phyloP scores from a whole-genome alignment of 2,888 invertebrate species.

The Encarsia formosa region DNA sequence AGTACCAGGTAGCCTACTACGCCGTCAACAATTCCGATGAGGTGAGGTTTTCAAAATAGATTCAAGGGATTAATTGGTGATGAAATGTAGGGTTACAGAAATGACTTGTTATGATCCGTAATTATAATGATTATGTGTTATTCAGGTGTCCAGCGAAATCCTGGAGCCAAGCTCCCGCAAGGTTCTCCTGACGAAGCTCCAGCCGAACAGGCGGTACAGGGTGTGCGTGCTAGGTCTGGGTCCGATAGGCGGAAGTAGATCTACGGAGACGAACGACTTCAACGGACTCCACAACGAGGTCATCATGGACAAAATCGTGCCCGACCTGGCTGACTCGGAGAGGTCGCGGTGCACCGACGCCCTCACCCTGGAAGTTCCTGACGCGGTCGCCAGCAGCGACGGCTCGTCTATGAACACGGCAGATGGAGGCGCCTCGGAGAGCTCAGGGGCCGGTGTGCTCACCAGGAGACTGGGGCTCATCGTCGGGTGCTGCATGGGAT shows the following conservation, averaged over 20 bases:
- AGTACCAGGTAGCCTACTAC: conserved; percentile 82
- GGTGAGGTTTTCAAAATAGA: too few relatives aligned
- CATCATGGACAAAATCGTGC: conserved; percentile 49
- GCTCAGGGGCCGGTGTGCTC: conserved; percentile 54
- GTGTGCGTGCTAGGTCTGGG: conserved; percentile 86
- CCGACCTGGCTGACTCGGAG: conserved; percentile 65
- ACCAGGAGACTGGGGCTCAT: conserved; percentile 79
- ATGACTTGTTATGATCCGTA: too few relatives aligned
- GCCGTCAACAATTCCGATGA: conserved; percentile 54
- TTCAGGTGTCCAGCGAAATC: conserved; percentile 70
- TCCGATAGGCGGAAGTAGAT: conserved; percentile 58
- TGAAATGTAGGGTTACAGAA: too few relatives aligned
- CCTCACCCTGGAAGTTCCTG: conserved; percentile 68
- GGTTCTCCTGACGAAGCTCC: conserved; percentile 69
- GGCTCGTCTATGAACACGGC: conserved; percentile 49
- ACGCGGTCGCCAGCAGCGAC: conserved; percentile 49
- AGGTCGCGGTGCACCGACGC: conserved; percentile 75
- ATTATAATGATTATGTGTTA: too few relatives aligned
- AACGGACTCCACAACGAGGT: conserved; percentile 48
- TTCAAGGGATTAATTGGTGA: too few relatives aligned
- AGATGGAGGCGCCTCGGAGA: neutral
- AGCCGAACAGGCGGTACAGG: conserved; percentile 75
- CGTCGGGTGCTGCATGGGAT: conserved; percentile 81
- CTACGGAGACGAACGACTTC: neutral
- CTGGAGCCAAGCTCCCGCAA: conserved; percentile 71